Percentiles rank a stretch among this genome's conserved stretches.
Evolutionary conservation across 2,797 vertebrate genomes (phyloP).

Genomic region (Xenopus petersii): DNA sequence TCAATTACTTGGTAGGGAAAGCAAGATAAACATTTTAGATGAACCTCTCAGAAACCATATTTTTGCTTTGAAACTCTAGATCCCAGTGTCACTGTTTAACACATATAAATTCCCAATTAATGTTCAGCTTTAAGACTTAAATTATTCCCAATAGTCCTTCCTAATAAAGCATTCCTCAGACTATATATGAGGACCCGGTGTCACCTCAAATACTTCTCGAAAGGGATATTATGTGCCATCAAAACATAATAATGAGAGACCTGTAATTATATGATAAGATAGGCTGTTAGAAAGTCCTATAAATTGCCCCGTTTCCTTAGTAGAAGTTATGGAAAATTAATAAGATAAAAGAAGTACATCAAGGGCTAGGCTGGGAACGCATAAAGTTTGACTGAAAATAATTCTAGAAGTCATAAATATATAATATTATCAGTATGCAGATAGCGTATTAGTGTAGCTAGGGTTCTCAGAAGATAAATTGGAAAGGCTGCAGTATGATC

Average conservation of each 20-base stretch:
- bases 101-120: no score
- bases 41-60: no score
- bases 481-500: no score
- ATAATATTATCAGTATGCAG: neutral
- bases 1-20: no score
- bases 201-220: neutral
- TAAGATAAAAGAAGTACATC: slow-evolving; percentile 41
- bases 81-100: no score
- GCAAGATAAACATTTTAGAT: no score
- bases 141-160: neutral
- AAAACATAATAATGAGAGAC: slow-evolving; percentile 27
- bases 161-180: slow-evolving; percentile 37
- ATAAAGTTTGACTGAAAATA: slow-evolving; percentile 44
- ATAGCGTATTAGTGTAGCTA: neutral
- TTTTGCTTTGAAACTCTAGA: no score
- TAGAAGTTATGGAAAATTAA: slow-evolving; percentile 33
- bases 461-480: neutral
- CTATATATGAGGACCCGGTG: neutral
- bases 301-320: slow-evolving; percentile 31
- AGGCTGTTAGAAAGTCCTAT: slow-evolving; percentile 25
- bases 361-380: slow-evolving; percentile 24
- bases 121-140: no score
- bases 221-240: slow-evolving; percentile 4
- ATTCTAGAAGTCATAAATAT: slow-evolving; percentile 20
- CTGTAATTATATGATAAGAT: slow-evolving; percentile 45